Percentiles rank a stretch among this genome's conserved stretches.
These are phyloP conservation scores for Quadriops clusia DNA, from an alignment of 2,888 invertebrate species.

Conservation along the genomic window DNA sequence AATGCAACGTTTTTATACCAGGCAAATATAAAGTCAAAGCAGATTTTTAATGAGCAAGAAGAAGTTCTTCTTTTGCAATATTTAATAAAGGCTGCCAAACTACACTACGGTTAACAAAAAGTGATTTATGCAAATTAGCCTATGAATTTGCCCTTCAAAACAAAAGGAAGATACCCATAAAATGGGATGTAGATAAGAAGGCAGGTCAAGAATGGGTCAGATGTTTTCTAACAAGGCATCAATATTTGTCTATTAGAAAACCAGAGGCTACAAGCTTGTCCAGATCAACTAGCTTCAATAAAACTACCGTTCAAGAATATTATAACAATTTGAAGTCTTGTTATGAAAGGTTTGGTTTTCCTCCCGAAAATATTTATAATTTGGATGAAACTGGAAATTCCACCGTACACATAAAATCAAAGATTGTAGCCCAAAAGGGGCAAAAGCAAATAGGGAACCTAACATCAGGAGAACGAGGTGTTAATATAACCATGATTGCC, in stretches of 20 bases:
- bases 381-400: conserved; percentile 27
- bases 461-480: conserved; percentile 29
- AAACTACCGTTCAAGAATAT: conserved; percentile 17
- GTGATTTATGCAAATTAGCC: conserved; percentile 5
- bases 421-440: conserved; percentile 26
- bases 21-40: too few relatives aligned
- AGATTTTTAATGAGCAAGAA: conserved; percentile 5
- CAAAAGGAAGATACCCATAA: conserved; percentile 5
- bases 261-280: conserved; percentile 17
- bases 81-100: conserved; percentile 1
- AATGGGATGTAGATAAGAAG: conserved; percentile 10
- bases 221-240: conserved; percentile 16
- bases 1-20: too few relatives aligned
- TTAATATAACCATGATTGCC: conserved; percentile 24
- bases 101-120: conserved; percentile 5
- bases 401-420: conserved; percentile 26
- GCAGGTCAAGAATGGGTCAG: conserved; percentile 16
- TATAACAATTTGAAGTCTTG: conserved; percentile 19
- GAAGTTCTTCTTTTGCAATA: conserved; percentile 5
- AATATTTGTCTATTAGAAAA: conserved; percentile 14
- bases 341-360: conserved; percentile 6
- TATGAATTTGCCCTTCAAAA: conserved; percentile 6
- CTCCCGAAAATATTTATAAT: conserved; percentile 21
- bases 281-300: conserved; percentile 19
- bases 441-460: conserved; percentile 27